A percentile compares a stretch with the other conserved stretches of the same genome.
Evolutionary conservation across 2,888 invertebrate genomes (phyloP).

Genomic region (Polyploca ridens): DNA sequence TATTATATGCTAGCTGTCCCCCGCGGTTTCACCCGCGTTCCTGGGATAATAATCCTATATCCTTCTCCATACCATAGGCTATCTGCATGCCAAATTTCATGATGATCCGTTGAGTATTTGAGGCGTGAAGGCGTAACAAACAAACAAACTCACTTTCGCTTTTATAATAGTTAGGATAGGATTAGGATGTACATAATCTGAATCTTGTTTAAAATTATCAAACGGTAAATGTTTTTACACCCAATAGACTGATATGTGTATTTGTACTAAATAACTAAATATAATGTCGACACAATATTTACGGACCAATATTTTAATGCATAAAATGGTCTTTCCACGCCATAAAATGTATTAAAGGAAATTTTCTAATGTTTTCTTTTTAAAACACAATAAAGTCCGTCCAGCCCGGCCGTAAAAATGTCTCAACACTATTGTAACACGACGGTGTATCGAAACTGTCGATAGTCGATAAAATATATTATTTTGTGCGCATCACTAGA

Average conservation of each 20-base stretch:
- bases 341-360: constrained; percentile 3
- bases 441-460: constrained; percentile 36
- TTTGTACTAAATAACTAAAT: not conserved
- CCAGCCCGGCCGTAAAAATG: constrained; percentile 45
- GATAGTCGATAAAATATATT: constrained; percentile 52
- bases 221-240: too few species aligned
- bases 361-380: constrained; percentile 19
- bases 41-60: too few species aligned
- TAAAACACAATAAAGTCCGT: constrained; percentile 22
- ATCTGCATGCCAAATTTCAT: too few species aligned
- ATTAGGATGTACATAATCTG: too few species aligned
- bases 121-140: too few species aligned
- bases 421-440: constrained; percentile 43
- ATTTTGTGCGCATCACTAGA: constrained; percentile 37
- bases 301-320: not conserved
- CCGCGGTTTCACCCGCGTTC: too few species aligned
- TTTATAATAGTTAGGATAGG: too few species aligned
- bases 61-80: too few species aligned
- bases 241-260: not conserved
- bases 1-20: not conserved
- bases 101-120: too few species aligned
- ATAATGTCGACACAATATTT: not conserved
- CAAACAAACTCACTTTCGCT: too few species aligned
- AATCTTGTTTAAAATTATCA: too few species aligned
- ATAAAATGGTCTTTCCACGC: not conserved